These are phyloP conservation scores for Brachyopa scutellaris DNA, from an alignment of 2,888 invertebrate genomes.

Conservation along the genomic window DNA sequence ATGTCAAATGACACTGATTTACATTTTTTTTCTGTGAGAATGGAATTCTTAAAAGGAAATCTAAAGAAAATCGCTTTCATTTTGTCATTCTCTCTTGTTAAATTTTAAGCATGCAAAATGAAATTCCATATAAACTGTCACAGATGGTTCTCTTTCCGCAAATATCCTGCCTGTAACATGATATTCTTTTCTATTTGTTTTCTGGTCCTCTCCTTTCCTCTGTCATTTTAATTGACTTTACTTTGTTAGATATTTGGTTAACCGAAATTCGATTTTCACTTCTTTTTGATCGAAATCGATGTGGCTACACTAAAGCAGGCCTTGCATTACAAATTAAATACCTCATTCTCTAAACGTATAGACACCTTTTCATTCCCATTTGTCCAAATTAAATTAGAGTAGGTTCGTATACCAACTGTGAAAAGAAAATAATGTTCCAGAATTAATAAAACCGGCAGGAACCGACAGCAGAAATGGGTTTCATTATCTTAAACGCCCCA, in stretches of 20 bases:
- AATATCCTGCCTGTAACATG: too few species aligned
- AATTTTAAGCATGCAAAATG: too few species aligned
- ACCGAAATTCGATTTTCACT: slow-evolving; percentile 41
- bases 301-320: slow-evolving; percentile 1
- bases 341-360: not conserved
- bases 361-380: slow-evolving; percentile 1
- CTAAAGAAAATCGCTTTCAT: too few species aligned
- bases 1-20: too few species aligned
- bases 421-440: not conserved
- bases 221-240: slow-evolving; percentile 55
- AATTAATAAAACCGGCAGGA: not conserved
- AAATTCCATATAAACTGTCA: too few species aligned
- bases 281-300: slow-evolving; percentile 19
- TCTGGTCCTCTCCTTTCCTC: too few species aligned
- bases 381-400: slow-evolving; percentile 32
- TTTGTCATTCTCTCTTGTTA: too few species aligned
- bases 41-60: too few species aligned
- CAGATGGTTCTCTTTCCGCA: too few species aligned
- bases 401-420: too few species aligned
- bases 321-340: slow-evolving; percentile 12
- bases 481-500: slow-evolving; percentile 32
- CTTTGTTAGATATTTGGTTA: slow-evolving; percentile 50
- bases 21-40: too few species aligned
- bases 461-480: slow-evolving; percentile 20
- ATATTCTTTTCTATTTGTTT: too few species aligned